Percentiles rank a stretch among this genome's conserved stretches.
phyloP scores from a whole-genome alignment of 2,113 vertebrate genomes.

The Indicator indicator region DNA sequence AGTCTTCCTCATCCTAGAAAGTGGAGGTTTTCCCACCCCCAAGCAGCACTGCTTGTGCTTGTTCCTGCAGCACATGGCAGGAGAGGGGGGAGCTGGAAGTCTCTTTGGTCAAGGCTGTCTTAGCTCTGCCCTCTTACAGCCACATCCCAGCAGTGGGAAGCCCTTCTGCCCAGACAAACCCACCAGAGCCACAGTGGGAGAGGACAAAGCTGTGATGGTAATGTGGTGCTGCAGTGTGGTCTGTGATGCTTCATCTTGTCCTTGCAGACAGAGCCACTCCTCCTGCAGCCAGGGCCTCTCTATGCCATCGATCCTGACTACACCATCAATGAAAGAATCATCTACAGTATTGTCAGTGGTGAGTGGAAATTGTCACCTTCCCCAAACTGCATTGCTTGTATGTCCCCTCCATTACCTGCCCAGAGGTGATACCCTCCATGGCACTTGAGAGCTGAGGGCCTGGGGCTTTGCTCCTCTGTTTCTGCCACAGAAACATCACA shows the following conservation, averaged over 20 bases:
- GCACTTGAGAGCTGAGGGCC: background rate
- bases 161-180: background rate
- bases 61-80: background rate
- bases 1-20: background rate
- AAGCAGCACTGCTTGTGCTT: background rate
- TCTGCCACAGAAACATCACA: background rate
- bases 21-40: too few relatives aligned
- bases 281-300: constrained; percentile 82
- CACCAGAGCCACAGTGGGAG: accelerated
- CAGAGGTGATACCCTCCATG: background rate
- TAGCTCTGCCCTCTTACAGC: background rate
- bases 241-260: background rate
- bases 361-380: background rate
- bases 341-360: constrained; percentile 85
- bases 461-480: background rate
- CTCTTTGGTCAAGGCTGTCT: background rate
- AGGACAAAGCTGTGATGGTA: background rate
- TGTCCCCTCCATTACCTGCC: background rate
- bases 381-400: accelerated
- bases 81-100: background rate
- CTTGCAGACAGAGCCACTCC: constrained; percentile 75
- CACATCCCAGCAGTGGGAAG: background rate
- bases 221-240: background rate
- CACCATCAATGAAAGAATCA: constrained; percentile 78
- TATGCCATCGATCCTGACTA: constrained; percentile 86